Evolutionary conservation across 2,888 invertebrate genomes (phyloP), one percentile per base, ranked within the genome.

Genomic region (Leptopterna dolabrata): DNA sequence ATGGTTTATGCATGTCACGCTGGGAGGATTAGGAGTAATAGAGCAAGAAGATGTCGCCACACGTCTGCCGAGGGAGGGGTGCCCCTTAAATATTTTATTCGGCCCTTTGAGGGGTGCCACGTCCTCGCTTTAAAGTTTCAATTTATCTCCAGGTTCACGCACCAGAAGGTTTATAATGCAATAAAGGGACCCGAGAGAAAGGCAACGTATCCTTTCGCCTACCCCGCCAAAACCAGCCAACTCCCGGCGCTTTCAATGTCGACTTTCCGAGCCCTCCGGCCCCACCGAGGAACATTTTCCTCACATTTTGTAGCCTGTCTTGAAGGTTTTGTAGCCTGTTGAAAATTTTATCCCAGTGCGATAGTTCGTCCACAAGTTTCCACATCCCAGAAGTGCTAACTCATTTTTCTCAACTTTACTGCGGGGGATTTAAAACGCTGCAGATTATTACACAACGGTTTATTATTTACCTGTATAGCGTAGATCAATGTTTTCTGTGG

Each of bases 161-260:
- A 85, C 85, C 85, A 85, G 73, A 85, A 85, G 85, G 85, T 85
- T 85, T 85, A 85, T 85, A 73, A 85, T 85, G 85, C 85, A 85
- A 85, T 85, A 85, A 85, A 85, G 85, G 55, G 84, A n/a, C 19
- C 70, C 41, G 43, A 1, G 84, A 29, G 30, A 19, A 19, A 19
- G 24, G 70, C 19, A 55, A 81, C 13, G 36, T 63, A 24, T 63
- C 63, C 24, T 63, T 63, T 51, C 16, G 51, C 36, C 36, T 36
- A 7, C 16, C n/a, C 51, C 63, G 63, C 63, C 63, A 7, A 63
- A 63, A 63, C 63, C 63, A 19, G 4, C n/a, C 51, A n/a, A 19
- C 63, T 24, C 63, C 63, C 63, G 63, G 24, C 63, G 63, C 24
- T 63, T 63, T 24, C 19, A 63, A 19, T 63, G 63, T 24, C 63